Evolutionary conservation across 2,113 vertebrate species (phyloP), one percentile per base, ranked within the genome.

Genomic region (Melospiza georgiana): DNA sequence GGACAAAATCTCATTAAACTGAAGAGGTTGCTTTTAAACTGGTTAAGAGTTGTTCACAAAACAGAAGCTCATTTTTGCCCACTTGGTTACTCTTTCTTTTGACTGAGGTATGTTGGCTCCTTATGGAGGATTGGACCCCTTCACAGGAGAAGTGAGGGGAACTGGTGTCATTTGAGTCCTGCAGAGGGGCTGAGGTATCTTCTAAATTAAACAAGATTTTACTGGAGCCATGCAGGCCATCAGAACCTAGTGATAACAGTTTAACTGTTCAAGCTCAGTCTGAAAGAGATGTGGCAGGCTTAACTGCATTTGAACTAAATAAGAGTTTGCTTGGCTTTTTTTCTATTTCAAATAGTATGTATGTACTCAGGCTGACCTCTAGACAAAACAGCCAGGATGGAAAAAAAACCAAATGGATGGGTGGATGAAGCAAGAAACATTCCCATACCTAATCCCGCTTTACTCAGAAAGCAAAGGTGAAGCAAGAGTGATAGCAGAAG

Each of bases 1-100:
- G 90, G 74, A 93, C 95, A 86, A 80, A 91, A 80, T 90, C 39
- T 92, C 65, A 61, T 88, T 95, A 57, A 94, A 90, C 75, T 77
- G 91, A 95, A 94, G 94, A 96, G 94, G 88, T 96, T 93, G 88
- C 96, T 97, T 97, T 96, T 95, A 90, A 95, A 51, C 80, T 67
- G 44, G 31, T n/a, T 96, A 94, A 95, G 87, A 97, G 90, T 93
- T 93, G 95, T 92, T 94, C 48, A 63, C 92, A 91, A 80, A 91
- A 73, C 39, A 48, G 66, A 46, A 74, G 33, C 52, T 59, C 10
- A 1, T 91, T 87, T 44, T 87, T 92, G 46, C 57, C 58, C 48
- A 48, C 31, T 78, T 75, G 81, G 49, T 87, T 90, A 87, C 68
- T 51, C 69, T 68, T 52, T 74, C 20, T 83, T 84, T 73, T 84